Percentiles rank a stretch among this genome's conserved stretches.
These are phyloP conservation scores for Drosophila quadrilineata DNA, from an alignment of 1,140 invertebrate species.

Conservation along the genomic window DNA sequence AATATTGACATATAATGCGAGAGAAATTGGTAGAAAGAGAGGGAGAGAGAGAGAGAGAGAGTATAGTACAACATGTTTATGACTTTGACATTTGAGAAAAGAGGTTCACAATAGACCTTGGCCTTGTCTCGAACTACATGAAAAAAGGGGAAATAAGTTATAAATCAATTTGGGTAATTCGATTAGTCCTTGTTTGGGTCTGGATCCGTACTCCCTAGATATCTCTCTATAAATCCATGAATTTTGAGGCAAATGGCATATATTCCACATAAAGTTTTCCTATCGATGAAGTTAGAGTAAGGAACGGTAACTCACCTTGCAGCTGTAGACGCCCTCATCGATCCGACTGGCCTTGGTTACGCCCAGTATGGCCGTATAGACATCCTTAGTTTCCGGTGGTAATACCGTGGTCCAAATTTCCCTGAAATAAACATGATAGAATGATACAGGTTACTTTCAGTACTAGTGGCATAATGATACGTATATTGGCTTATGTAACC, in stretches of 20 bases:
- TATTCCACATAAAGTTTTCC: background rate
- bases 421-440: conserved; percentile 78
- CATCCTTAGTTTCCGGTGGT: conserved; percentile 85
- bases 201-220: background rate
- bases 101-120: background rate
- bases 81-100: conserved; percentile 7
- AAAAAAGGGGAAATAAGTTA: conserved; percentile 27
- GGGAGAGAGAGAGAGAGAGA: no score
- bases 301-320: conserved; percentile 82
- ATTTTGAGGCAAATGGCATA: background rate
- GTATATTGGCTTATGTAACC: background rate
- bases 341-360: conserved; percentile 85
- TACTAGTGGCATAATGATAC: no score
- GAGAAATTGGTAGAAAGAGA: background rate
- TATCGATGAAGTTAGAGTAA: background rate
- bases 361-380: conserved; percentile 86
- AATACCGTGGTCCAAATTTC: conserved; percentile 85
- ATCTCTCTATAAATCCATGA: conserved; percentile 26
- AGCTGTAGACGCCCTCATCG: conserved; percentile 89
- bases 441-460: no score
- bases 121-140: background rate
- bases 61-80: conserved; percentile 43
- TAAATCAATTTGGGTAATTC: conserved; percentile 35
- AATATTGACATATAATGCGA: conserved; percentile 36
- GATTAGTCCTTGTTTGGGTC: conserved; percentile 12